These are phyloP conservation scores for Lumbricus terrestris DNA, from an alignment of 2,888 invertebrate genomes.

Conservation along the genomic window DNA sequence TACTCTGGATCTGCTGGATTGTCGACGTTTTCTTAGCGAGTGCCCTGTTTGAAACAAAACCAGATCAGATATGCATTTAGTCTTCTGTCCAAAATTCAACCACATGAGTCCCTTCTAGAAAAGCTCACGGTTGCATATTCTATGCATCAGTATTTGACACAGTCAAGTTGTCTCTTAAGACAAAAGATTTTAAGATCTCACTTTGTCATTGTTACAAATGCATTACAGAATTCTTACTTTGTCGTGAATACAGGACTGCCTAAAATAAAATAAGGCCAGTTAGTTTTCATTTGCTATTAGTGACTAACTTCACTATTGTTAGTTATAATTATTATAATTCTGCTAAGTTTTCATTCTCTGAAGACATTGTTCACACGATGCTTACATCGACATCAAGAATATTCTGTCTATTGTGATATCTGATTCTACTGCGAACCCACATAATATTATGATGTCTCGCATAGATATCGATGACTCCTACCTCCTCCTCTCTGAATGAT, in stretches of 20 bases:
- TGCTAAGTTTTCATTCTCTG: background rate
- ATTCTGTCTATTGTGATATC: too few relatives aligned
- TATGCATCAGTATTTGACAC: background rate
- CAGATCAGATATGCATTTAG: background rate
- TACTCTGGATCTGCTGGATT: background rate
- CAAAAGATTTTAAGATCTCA: background rate
- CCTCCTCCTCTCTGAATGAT: conserved; percentile 75
- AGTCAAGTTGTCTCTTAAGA: background rate
- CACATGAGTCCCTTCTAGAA: background rate
- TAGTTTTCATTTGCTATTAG: background rate
- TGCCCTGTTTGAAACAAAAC: background rate
- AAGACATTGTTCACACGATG: background rate
- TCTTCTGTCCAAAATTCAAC: background rate
- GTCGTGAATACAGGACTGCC: background rate
- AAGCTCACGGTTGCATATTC: background rate
- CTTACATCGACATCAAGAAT: background rate
- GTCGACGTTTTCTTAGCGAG: background rate
- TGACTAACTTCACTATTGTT: background rate
- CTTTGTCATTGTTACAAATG: background rate
- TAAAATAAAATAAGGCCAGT: background rate
- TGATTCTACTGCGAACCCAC: background rate
- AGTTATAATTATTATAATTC: background rate
- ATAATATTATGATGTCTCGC: too few relatives aligned
- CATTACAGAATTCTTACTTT: background rate
- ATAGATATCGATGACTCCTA: too few relatives aligned